Evolutionary conservation across 2,888 invertebrate genomes (phyloP).

Genomic region (Megaustenia siamemsis): DNA sequence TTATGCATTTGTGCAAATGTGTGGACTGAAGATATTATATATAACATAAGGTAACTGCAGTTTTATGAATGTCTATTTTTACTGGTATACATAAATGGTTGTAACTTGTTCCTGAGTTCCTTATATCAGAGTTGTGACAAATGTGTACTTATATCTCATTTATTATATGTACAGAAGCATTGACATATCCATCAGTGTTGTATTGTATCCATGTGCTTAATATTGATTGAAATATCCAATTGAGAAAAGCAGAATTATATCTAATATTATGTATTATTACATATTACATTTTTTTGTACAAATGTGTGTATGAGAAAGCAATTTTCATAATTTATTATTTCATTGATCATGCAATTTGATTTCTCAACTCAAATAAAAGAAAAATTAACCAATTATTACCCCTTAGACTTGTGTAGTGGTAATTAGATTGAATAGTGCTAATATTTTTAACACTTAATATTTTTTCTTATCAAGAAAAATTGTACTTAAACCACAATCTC

Average conservation of each 20-base stretch:
- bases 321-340: no score
- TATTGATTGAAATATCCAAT: conserved; percentile 6
- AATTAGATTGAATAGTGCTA: conserved; percentile 8
- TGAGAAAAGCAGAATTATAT: conserved; percentile 12
- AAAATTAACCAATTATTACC: neutral
- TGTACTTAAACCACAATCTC: no score
- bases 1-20: conserved; percentile 45
- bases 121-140: conserved; percentile 42
- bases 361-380: neutral
- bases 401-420: conserved; percentile 11
- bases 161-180: conserved; percentile 17
- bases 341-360: neutral
- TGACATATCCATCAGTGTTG: conserved; percentile 47
- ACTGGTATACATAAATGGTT: neutral
- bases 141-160: conserved; percentile 28
- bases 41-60: neutral
- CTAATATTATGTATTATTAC: neutral
- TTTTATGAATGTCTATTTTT: conserved; percentile 29
- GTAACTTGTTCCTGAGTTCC: conserved; percentile 27
- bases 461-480: no score
- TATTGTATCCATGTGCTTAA: conserved; percentile 48
- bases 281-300: neutral
- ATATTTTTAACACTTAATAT: neutral
- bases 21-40: conserved; percentile 13
- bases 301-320: conserved; percentile 24